Conservation (phyloP, 1,140 invertebrate genomes). For the Aphaenogaster rudis region DNA sequence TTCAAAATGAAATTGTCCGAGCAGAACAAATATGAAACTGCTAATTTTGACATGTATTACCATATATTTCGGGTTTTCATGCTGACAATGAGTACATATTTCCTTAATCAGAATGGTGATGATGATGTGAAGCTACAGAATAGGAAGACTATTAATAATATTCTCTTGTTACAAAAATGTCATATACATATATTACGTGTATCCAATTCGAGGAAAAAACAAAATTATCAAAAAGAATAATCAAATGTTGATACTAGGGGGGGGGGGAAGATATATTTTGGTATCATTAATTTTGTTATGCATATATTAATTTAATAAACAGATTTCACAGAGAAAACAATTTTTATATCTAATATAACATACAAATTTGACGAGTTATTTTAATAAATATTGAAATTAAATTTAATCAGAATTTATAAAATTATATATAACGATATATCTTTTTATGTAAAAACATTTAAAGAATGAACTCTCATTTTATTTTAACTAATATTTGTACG, state of each 20-base stretch:
- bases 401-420: neutral
- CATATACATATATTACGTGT: neutral
- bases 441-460: neutral
- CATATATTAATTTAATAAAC: neutral
- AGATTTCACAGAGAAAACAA: neutral
- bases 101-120: slow-evolving; percentile 1
- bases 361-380: neutral
- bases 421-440: neutral
- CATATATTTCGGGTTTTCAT: neutral
- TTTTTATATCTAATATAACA: neutral
- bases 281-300: neutral
- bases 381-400: slow-evolving; percentile 7
- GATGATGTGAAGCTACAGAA: neutral
- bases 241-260: neutral
- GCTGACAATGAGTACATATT: neutral
- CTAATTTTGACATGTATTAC: slow-evolving; percentile 39
- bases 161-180: neutral
- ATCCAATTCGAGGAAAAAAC: neutral
- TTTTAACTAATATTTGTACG: neutral
- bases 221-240: neutral
- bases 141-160: neutral
- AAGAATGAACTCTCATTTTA: neutral
- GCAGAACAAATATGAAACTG: slow-evolving; percentile 52
- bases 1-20: slow-evolving; percentile 59
- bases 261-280: neutral